Percentiles rank a stretch among this genome's conserved stretches.
Evolutionary conservation across 2,888 invertebrate genomes (phyloP).

Genomic region (Drosophila siamana): DNA sequence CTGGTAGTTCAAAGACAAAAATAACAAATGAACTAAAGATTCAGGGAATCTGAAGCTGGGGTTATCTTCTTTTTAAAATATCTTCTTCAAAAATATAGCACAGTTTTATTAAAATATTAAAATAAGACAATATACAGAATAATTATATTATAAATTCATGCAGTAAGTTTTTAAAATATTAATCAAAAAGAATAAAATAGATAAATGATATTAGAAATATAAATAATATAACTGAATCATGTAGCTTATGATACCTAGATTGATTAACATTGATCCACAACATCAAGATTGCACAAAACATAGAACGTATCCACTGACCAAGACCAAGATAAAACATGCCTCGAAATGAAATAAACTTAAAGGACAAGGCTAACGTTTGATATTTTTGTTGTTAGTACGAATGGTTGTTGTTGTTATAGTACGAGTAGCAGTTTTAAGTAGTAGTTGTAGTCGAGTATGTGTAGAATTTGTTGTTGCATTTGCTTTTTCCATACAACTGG

Average conservation of each 20-base stretch:
- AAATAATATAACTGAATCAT: constrained; percentile 37
- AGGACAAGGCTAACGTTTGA: constrained; percentile 72
- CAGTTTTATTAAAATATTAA: too few relatives aligned
- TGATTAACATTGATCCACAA: constrained; percentile 82
- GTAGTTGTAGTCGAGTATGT: neutral
- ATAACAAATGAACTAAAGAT: too few relatives aligned
- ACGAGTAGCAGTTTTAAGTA: constrained; percentile 13
- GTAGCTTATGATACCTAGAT: constrained; percentile 70
- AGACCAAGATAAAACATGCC: constrained; percentile 74
- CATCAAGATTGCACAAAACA: constrained; percentile 82
- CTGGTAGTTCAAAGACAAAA: too few relatives aligned
- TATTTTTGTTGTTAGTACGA: constrained; percentile 6
- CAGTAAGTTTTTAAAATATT: constrained; percentile 16
- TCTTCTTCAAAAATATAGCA: too few relatives aligned
- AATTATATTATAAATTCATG: constrained; percentile 20
- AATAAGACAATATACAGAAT: neutral
- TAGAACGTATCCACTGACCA: constrained; percentile 61
- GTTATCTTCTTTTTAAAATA: too few relatives aligned
- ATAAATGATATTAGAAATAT: neutral
- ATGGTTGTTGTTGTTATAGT: constrained; percentile 21
- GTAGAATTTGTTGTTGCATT: constrained; percentile 57
- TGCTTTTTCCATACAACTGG: constrained; percentile 77
- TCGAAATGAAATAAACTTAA: constrained; percentile 77
- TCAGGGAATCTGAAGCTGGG: too few relatives aligned
- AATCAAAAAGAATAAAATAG: neutral